Percentiles rank a stretch among this genome's conserved stretches.
These are phyloP conservation scores for Crenuchus spilurus DNA, from an alignment of 2,797 vertebrate species.

Conservation along the genomic window DNA sequence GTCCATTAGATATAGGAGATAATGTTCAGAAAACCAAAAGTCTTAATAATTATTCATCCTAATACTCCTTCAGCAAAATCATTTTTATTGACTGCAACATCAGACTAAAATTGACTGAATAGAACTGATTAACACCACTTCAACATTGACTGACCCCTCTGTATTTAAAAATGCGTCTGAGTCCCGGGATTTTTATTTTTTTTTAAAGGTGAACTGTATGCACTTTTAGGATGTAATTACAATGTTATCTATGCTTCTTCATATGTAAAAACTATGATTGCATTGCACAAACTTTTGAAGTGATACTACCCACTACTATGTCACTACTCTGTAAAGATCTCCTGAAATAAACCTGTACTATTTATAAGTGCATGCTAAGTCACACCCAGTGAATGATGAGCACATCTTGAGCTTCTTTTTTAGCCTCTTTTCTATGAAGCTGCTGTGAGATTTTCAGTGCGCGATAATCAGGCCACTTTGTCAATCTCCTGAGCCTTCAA, in stretches of 20 bases:
- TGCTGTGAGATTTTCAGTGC: constrained; percentile 23
- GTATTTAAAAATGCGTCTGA: neutral
- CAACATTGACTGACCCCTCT: no score
- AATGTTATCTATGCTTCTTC: no score
- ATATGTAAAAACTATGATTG: neutral
- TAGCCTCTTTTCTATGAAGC: neutral
- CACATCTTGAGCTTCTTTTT: neutral
- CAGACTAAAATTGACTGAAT: no score
- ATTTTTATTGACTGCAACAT: no score
- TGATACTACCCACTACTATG: neutral
- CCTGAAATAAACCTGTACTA: neutral
- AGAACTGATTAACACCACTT: no score
- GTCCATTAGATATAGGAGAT: neutral
- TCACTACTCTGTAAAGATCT: neutral
- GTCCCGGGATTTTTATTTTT: neutral
- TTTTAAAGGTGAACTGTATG: neutral
- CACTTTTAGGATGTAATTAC: neutral
- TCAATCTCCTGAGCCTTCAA: constrained; percentile 55
- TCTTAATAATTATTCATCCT: no score
- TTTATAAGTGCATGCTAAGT: neutral
- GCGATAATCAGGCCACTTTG: constrained; percentile 23
- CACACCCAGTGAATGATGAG: neutral
- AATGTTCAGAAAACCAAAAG: neutral
- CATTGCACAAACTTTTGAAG: neutral
- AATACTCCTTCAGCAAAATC: no score